Evolutionary conservation across 2,113 vertebrate genomes (phyloP).

Genomic region (Elaphurus davidianus): DNA sequence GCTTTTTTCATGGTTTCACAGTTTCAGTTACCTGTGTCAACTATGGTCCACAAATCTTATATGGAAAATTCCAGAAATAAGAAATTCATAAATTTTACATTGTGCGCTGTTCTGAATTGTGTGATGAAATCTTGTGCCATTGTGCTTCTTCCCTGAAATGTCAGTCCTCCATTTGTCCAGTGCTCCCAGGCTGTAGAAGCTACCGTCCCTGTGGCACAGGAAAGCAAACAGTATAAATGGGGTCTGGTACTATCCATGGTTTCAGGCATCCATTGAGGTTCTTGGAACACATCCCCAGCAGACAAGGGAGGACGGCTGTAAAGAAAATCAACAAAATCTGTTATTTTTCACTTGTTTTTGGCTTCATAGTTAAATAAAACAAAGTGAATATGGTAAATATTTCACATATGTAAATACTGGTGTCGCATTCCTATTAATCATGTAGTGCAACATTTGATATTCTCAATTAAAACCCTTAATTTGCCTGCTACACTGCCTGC

Average conservation of each 20-base stretch:
- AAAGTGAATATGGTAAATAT: conserved; percentile 46
- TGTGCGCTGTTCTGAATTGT: neutral
- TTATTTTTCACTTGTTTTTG: conserved; percentile 32
- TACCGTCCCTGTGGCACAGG: neutral
- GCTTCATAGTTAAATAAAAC: conserved; percentile 27
- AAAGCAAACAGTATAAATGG: neutral
- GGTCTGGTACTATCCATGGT: neutral
- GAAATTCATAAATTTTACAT: neutral
- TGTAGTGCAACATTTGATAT: conserved; percentile 63
- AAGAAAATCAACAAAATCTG: conserved; percentile 43
- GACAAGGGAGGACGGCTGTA: neutral
- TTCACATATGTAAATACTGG: conserved; percentile 64
- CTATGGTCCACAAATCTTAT: neutral
- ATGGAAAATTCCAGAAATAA: neutral
- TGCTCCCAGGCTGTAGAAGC: neutral
- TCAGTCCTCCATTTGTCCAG: neutral
- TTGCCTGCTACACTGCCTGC: conserved; percentile 33
- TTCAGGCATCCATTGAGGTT: neutral
- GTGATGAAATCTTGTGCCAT: neutral
- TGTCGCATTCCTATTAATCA: conserved; percentile 52
- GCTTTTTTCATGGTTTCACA: neutral
- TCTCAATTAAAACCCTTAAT: conserved; percentile 72
- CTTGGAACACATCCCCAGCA: neutral
- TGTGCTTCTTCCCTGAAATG: neutral
- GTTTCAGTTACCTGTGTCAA: neutral